Conservation (phyloP, 2,797 vertebrate genomes). For the Dallia pectoralis region DNA sequence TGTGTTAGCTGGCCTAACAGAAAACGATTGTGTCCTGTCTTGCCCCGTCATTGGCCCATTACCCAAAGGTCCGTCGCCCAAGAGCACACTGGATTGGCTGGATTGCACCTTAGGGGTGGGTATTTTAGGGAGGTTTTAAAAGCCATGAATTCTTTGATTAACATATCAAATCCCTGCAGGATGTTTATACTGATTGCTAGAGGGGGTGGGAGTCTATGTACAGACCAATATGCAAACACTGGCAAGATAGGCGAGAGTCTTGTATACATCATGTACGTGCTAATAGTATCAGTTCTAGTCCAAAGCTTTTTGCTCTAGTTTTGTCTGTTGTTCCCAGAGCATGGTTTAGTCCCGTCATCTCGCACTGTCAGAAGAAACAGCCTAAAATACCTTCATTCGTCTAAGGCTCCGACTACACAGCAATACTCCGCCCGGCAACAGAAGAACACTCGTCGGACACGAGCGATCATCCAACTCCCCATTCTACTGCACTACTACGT, state of each 20-base stretch:
- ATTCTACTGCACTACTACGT: background rate
- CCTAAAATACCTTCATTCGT: background rate
- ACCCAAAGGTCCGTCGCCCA: slow-evolving; percentile 38
- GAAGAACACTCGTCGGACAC: background rate
- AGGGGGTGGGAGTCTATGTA: slow-evolving; percentile 46
- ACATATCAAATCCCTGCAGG: slow-evolving; percentile 72
- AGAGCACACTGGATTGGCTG: slow-evolving; percentile 67
- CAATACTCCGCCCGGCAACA: slow-evolving; percentile 25
- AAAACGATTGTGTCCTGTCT: slow-evolving; percentile 52
- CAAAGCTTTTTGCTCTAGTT: slow-evolving; percentile 49
- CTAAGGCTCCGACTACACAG: slow-evolving; percentile 24
- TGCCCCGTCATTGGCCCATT: slow-evolving; percentile 54
- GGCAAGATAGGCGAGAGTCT: slow-evolving; percentile 51
- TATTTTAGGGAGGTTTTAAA: slow-evolving; percentile 58
- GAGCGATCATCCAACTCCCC: background rate
- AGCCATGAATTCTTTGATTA: slow-evolving; percentile 70
- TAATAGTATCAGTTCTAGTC: slow-evolving; percentile 49
- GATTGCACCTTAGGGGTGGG: slow-evolving; percentile 64
- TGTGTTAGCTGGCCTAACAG: slow-evolving; percentile 82
- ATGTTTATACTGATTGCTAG: slow-evolving; percentile 56
- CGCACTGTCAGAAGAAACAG: background rate
- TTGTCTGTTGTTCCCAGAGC: slow-evolving; percentile 41
- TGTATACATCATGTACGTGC: slow-evolving; percentile 38
- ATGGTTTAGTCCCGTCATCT: slow-evolving; percentile 12
- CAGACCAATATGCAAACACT: slow-evolving; percentile 74